Percentiles rank a stretch among this genome's conserved stretches.
These are phyloP conservation scores for Leptinotarsa juncta DNA, from an alignment of 2,888 invertebrate genomes.

Conservation along the genomic window DNA sequence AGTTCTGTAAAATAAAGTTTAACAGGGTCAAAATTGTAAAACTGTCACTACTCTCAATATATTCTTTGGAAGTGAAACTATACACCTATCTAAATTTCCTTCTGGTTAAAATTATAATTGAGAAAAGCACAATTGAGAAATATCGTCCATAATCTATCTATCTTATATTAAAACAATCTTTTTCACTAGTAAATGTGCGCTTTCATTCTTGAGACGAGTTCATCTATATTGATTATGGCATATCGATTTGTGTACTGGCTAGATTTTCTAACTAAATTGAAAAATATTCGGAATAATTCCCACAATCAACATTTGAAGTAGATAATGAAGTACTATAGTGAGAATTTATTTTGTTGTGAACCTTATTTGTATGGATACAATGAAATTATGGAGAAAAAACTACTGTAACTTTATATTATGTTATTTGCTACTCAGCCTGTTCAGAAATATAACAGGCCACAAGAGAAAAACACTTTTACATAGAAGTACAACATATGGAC, in stretches of 20 bases:
- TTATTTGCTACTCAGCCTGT: constrained; percentile 19
- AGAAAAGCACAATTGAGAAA: too few species aligned
- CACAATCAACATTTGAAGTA: constrained; percentile 32
- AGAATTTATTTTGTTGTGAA: constrained; percentile 29
- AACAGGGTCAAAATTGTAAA: too few species aligned
- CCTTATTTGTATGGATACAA: constrained; percentile 26
- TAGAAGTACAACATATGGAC: not conserved
- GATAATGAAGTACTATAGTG: constrained; percentile 27
- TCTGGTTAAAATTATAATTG: too few species aligned
- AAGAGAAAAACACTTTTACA: too few species aligned
- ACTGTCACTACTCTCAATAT: too few species aligned
- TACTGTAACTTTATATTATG: constrained; percentile 5
- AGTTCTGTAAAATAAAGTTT: too few species aligned
- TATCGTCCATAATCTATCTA: too few species aligned
- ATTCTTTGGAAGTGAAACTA: too few species aligned
- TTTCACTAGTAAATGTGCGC: constrained; percentile 3
- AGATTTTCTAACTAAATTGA: constrained; percentile 36
- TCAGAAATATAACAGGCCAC: too few species aligned
- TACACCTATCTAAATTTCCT: too few species aligned
- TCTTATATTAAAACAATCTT: not conserved
- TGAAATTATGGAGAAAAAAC: constrained; percentile 20
- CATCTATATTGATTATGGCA: constrained; percentile 31
- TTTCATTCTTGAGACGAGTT: constrained; percentile 33
- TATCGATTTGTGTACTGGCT: constrained; percentile 44
- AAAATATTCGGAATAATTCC: constrained; percentile 20